Evolutionary conservation across 1,140 invertebrate genomes (phyloP), one percentile per base, ranked within the genome.

Genomic region (Drosophila obscura): DNA sequence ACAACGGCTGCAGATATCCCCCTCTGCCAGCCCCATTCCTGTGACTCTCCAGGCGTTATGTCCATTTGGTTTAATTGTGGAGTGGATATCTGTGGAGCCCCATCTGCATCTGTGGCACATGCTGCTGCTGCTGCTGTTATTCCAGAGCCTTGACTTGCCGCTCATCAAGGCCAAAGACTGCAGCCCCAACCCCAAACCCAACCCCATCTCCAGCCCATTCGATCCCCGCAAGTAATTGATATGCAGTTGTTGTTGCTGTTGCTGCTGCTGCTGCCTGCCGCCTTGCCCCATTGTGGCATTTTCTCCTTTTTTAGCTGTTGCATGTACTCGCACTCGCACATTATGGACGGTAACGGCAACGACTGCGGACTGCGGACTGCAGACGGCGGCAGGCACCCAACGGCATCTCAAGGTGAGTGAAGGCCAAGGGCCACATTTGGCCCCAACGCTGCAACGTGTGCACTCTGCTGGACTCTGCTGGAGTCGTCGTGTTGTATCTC

Each of bases 331-430:
- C 48, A 75, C 72, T 53, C 59, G 69, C 41, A 59, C 61, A 58
- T 39, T 39, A 39, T 39, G 35, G 35, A 39, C 61, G 55, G 45
- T 73, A 76, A 43, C 48, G 9, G 26, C 68, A 73, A 60, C 4
- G 22, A 4, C 22, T 50, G 39, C 55, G n/a, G 58, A 8, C 31
- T 24, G 49, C 68, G 39, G 49, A 53, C 49, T 46, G 48, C 68
- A 28, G 49, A 53, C 49, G 41, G 48, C 35, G 41, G 19, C 60
- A 51, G 28, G 51, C 51, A 45, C 64, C 39, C 71, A 78, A 83
- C 81, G 78, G 82, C 83, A 87, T 88, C 80, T 91, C 90, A 91
- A 91, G 90, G 90, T 91, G 80, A 91, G 80, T 84, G 90, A 91
- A 91, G 90, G 90, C 90, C 90, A 91, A 91, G 90, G 90, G 77